Evolutionary conservation across 2,888 invertebrate species (phyloP), one percentile per base, ranked within the genome.

Genomic region (Actias luna): DNA sequence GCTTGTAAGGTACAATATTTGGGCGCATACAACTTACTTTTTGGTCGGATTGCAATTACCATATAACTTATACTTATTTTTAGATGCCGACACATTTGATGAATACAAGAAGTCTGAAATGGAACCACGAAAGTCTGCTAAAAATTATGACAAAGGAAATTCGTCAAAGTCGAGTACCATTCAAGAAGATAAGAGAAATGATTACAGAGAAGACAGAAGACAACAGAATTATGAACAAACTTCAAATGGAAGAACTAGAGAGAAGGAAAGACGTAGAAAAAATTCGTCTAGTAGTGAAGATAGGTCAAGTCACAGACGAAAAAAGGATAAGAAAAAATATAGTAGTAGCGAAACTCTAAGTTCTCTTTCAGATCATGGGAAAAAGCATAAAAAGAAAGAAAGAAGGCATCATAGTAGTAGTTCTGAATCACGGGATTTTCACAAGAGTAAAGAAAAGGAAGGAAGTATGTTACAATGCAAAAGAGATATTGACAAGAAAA

Each of bases 21-120:
- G 72, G 69, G 74, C 73, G 68, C 65, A 62, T 64, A 68, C 58
- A 65, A 60, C 59, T 57, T 33, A 60, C 39, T 46, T 61, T 63
- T 63, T 67, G 1, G 57, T 65, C 14, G 10, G 39, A 63, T 60
- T 62, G 65, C 63, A 52, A 36, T 46, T 57, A 58, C 31, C 31
- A 22, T 57, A 31, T 58, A 31, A 63, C 62, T 55, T 55, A 35
- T 60, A 60, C 63, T 70, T 63, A 50, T 73, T 82, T 71, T 25
- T 79, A 96, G 96, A 97, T 88, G 93, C 94, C 3, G 94, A 93
- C 36, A 95, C 95, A 69, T 97, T 94, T 79, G 95, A 96, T 71
- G 94, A 95, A 72, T 96, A 95, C 76, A 95, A 95, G 73, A 93
- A 82, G 69, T 92, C 84, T 59, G 90, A 93, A 74, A 77, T 69